Conservation (phyloP, 2,888 invertebrate species). For the Entomobrya proxima region DNA sequence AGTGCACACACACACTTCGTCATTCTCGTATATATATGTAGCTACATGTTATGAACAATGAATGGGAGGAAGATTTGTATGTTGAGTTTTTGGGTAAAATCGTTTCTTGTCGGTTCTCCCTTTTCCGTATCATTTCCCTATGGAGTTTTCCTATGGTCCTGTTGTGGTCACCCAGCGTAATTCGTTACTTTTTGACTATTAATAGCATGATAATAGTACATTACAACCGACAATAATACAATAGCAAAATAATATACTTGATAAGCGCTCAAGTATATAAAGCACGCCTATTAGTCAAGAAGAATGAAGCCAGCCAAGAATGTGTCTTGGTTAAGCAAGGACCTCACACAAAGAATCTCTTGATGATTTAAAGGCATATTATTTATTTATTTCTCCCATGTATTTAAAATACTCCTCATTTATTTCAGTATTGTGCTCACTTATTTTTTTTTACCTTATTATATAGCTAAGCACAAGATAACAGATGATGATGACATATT, state of each 20-base stretch:
- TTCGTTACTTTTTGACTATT: constrained; percentile 52
- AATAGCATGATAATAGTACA: constrained; percentile 43
- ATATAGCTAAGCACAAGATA: not conserved
- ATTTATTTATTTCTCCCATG: constrained; percentile 31
- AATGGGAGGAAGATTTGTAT: constrained; percentile 41
- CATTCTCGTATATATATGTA: not conserved
- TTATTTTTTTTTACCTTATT: not conserved
- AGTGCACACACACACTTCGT: not conserved
- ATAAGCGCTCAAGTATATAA: constrained; percentile 47
- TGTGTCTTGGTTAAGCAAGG: constrained; percentile 15
- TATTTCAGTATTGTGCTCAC: constrained; percentile 3
- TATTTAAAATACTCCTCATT: constrained; percentile 18
- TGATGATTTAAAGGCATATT: constrained; percentile 56
- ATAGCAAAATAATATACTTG: constrained; percentile 21
- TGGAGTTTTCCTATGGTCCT: not conserved
- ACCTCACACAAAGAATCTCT: constrained; percentile 64
- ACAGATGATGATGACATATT: constrained; percentile 32
- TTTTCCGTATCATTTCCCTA: not conserved
- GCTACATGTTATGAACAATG: not conserved
- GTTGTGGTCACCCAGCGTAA: constrained; percentile 48
- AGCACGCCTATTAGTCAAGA: constrained; percentile 62
- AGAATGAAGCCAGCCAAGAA: constrained; percentile 45
- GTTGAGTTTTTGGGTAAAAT: not conserved
- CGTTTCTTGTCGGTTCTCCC: not conserved
- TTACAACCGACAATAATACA: constrained; percentile 16